Evolutionary conservation across 2,797 vertebrate genomes (phyloP).

Genomic region (Ctenosaura bakeri): DNA sequence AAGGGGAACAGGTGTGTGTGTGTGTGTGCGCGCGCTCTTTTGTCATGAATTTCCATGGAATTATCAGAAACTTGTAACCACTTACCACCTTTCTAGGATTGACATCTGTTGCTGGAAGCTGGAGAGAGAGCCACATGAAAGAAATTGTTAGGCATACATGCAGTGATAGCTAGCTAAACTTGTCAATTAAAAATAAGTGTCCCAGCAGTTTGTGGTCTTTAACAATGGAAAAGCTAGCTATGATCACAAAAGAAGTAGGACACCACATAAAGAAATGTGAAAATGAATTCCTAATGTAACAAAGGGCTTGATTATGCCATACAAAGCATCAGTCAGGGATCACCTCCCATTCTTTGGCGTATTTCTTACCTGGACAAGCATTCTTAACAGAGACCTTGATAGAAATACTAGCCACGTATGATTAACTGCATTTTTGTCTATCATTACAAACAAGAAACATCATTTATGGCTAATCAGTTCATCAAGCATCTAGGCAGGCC

Average conservation of each 20-base stretch:
- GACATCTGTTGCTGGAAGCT: not conserved
- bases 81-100: slow-evolving; percentile 40
- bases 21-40: not conserved
- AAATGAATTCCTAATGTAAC: slow-evolving; percentile 24
- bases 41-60: not conserved
- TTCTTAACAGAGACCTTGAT: not conserved
- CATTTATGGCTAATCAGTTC: not conserved
- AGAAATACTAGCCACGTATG: not conserved
- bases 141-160: slow-evolving; percentile 24
- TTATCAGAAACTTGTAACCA: slow-evolving; percentile 16
- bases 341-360: not conserved
- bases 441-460: not conserved
- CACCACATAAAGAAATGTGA: slow-evolving; percentile 7
- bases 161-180: slow-evolving; percentile 47
- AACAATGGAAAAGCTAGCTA: slow-evolving; percentile 32
- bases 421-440: not conserved
- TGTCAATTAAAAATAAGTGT: slow-evolving; percentile 35
- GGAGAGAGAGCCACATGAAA: slow-evolving; percentile 45
- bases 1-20: not conserved
- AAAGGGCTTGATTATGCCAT: slow-evolving; percentile 25
- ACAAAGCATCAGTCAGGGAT: slow-evolving; percentile 41
- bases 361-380: not conserved
- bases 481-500: not conserved
- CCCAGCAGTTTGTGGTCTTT: slow-evolving; percentile 34
- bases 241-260: slow-evolving; percentile 57